A percentile compares a stretch with the other conserved stretches of the same genome.
Evolutionary conservation across 2,888 invertebrate genomes (phyloP).

Genomic region (Tubulanus polymorphus): DNA sequence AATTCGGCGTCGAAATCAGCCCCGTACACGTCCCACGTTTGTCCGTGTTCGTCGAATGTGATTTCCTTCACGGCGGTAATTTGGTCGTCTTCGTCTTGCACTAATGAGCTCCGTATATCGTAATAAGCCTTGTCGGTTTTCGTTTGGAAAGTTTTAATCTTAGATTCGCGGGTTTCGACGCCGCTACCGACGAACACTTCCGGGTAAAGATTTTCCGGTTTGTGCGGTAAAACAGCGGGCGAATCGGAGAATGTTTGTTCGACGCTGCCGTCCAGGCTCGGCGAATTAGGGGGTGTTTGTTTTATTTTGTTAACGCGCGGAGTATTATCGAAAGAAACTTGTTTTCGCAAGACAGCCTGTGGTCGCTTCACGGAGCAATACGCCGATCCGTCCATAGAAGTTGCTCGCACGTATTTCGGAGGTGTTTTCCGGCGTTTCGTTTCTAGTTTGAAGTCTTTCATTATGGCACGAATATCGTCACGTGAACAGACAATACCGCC

Average conservation of each 20-base stretch:
- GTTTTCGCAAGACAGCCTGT: neutral
- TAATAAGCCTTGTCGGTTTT: neutral
- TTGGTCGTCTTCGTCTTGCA: neutral
- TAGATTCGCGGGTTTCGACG: neutral
- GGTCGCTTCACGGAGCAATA: neutral
- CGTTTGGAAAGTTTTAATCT: neutral
- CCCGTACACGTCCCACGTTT: slow-evolving; percentile 34
- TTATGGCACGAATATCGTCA: slow-evolving; percentile 23
- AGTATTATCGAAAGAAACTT: neutral
- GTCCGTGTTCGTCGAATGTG: slow-evolving; percentile 29
- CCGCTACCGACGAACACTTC: neutral
- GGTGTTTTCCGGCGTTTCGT: neutral
- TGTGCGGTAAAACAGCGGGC: neutral
- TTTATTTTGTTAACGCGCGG: neutral
- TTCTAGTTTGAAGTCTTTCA: slow-evolving; percentile 8
- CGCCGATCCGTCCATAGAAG: neutral
- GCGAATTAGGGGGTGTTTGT: neutral
- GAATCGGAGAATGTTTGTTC: neutral
- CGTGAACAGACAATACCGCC: slow-evolving; percentile 23
- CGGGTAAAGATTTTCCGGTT: neutral
- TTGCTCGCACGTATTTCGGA: neutral
- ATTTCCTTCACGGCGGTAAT: slow-evolving; percentile 15
- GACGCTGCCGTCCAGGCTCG: neutral
- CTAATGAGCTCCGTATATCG: neutral
- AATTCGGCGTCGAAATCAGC: slow-evolving; percentile 31